Base-by-base conservation (phyloP, 2,888 invertebrate species). In the Limnephilus marmoratus region DNA sequence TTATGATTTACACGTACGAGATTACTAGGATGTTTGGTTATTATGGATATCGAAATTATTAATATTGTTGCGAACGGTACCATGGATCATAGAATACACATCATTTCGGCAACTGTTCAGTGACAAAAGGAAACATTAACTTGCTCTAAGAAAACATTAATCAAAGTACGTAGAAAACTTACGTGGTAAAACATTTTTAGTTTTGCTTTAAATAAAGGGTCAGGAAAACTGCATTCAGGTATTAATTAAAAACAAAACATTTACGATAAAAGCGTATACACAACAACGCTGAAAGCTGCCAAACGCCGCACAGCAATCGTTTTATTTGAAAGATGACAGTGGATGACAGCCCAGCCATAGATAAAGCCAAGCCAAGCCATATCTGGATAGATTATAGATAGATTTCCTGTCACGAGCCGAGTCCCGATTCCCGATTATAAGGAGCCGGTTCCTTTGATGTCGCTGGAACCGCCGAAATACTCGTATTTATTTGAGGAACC, bases 141-240 rank as follows among this genome's bases (percentile, higher is more conserved):
- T 83, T 34, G 15, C 13, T 37, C 34, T 68, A n/a, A 7, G 83
- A 34, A 83, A 83, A 83, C 9, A 24, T 7, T 2, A 83, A 34
- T 37, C 3, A 34, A 34, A 37, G 24, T 83, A 37, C 7, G 31
- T 37, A 90, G 88, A 41, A 80, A 93, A 95, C 95, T 94, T 94
- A 96, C 96, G 91, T 96, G 96, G 94, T 96, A 97, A 94, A 95
- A 95, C 96, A 96, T 95, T 87, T 94, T 95, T 53, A 80, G n/a
- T 24, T 80, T 68, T 18, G 12, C 7, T 41, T n/a, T 86, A 13
- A 49, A 29, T 15, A n/a, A 29, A 29, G 0, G n/a, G 86, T 45
- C 45, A 37, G 5, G 12, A 37, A 80, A 11, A 24, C 24, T 18
- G 24, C 80, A 80, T n/a, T 80, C 24, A 89, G 18, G 0, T 13